phyloP scores from a whole-genome alignment of 2,113 vertebrate genomes.

The Mormoops blainvillei region DNA sequence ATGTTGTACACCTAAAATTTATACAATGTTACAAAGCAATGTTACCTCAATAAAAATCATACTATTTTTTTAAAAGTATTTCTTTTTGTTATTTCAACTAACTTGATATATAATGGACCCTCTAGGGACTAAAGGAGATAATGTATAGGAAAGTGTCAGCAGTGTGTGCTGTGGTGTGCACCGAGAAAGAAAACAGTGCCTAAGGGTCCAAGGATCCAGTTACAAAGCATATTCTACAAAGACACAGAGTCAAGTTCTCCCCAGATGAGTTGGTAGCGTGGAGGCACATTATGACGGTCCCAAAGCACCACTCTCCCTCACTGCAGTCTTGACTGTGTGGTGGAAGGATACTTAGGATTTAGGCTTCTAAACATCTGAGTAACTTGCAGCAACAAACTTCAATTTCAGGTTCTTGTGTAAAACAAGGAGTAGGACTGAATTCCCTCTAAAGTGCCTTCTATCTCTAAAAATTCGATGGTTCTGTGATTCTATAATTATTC shows the following conservation, averaged over 20 bases:
- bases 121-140: neutral
- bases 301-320: neutral
- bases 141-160: neutral
- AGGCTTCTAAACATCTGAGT: neutral
- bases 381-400: neutral
- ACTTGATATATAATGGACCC: neutral
- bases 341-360: neutral
- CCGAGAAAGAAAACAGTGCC: neutral
- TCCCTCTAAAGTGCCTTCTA: neutral
- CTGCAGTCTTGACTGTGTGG: neutral
- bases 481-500: neutral
- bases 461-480: neutral
- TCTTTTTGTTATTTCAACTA: neutral
- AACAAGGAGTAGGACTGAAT: neutral
- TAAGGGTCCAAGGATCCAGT: neutral
- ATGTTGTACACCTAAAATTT: neutral
- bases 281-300: neutral
- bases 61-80: neutral
- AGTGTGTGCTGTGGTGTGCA: neutral
- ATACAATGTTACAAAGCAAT: neutral
- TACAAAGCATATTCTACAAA: neutral
- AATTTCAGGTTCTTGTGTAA: conserved; percentile 4
- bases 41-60: neutral
- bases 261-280: neutral
- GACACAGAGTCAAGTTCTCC: neutral